Evolutionary conservation across 2,797 vertebrate species (phyloP), one percentile per base, ranked within the genome.

Genomic region (Typhlichthys eigenmanni): DNA sequence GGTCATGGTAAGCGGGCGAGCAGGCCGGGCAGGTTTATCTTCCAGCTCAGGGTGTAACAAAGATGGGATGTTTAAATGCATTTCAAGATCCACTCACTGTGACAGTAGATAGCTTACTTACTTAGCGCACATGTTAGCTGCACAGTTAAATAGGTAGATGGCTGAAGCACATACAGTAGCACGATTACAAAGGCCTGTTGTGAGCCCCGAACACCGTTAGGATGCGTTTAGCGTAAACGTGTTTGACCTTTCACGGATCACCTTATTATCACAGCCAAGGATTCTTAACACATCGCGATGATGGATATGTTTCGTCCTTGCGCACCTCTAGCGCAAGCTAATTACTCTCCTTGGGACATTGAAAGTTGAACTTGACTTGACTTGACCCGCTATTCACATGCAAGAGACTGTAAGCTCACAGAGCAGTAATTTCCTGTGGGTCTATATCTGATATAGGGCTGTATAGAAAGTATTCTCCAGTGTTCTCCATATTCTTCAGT

Each of bases 321-420:
- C 76, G 78, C 75, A 85, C 82, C 73, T 76, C 76, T 72, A 77
- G 79, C 68, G 64, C 45, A 51, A 76, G 76, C 81, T 87, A 91
- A 90, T 91, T 90, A 85, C 88, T 88, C 80, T 86, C 88, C 69
- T 81, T 86, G 84, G 89, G 86, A 88, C 76, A 84, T 88, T 83
- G 83, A 83, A 77, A 86, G 79, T 84, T 85, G 75, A 88, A 82
- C 73, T 74, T 86, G 77, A 86, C 87, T 80, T 80, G 57, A 83
- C 76, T 69, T 87, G 86, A 85, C 82, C 82, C 57, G 80, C 75
- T 83, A 68, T 80, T 82, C 74, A 71, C 75, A 75, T 82, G 47
- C 73, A 60, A 61, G 56, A 80, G 62, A 62, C 74, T 72, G 64
- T 79, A 62, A 79, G 76, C 71, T 75, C 68, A 71, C 76, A 76